Evolutionary conservation across 2,888 invertebrate species (phyloP).

Genomic region (Chironomus riparius): DNA sequence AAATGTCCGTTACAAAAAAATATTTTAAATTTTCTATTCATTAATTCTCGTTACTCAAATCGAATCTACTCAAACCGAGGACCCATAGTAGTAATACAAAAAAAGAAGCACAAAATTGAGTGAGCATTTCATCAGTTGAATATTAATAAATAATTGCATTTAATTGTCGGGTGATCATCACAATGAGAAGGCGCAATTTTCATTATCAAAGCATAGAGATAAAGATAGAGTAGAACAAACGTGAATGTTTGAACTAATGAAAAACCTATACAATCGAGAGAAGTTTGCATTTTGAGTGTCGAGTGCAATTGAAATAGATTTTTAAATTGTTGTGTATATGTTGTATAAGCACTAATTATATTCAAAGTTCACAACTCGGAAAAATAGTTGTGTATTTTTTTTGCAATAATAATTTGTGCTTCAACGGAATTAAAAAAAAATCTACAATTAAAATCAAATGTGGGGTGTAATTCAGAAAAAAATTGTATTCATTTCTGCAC

Average conservation of each 20-base stretch:
- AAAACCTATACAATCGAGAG: background rate
- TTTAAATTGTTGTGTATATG: background rate
- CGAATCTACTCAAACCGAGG: no score
- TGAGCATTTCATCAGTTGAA: background rate
- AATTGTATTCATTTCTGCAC: background rate
- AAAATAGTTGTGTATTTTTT: background rate
- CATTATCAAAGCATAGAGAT: background rate
- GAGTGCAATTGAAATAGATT: background rate
- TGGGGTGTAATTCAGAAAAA: background rate
- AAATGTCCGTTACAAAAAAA: no score
- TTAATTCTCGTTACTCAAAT: no score
- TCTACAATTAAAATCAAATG: background rate
- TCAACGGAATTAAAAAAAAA: background rate
- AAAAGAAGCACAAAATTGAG: no score
- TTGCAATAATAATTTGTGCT: background rate
- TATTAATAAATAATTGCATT: conserved; percentile 4
- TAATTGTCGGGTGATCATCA: conserved; percentile 1
- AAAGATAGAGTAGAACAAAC: background rate
- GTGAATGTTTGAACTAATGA: background rate
- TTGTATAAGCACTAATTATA: background rate
- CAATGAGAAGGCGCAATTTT: background rate
- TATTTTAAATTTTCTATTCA: no score
- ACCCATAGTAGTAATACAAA: no score
- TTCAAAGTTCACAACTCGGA: background rate
- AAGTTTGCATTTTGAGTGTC: background rate